These are phyloP conservation scores for Corydoras maculifer DNA, from an alignment of 2,113 vertebrate genomes.

Conservation along the genomic window DNA sequence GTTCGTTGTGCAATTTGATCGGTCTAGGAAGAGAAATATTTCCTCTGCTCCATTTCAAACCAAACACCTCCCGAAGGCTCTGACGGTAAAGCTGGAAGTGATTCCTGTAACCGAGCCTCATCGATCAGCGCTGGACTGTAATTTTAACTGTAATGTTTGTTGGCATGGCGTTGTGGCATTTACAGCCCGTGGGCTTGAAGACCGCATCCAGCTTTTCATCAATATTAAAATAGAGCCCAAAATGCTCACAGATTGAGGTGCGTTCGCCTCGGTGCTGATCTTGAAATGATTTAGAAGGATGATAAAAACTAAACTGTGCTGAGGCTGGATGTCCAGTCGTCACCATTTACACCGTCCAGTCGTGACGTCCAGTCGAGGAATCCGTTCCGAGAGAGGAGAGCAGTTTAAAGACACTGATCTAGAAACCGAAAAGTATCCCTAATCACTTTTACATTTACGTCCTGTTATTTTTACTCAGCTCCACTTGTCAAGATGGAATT, in stretches of 20 bases:
- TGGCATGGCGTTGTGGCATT: slow-evolving; percentile 35
- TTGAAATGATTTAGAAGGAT: slow-evolving; percentile 22
- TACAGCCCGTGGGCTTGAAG: slow-evolving; percentile 14
- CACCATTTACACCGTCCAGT: too few species aligned
- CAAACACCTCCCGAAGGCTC: slow-evolving; percentile 6
- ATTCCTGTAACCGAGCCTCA: slow-evolving; percentile 34
- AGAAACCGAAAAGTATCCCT: too few species aligned
- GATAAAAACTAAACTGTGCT: slow-evolving; percentile 1
- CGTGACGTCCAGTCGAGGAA: too few species aligned
- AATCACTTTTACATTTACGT: too few species aligned
- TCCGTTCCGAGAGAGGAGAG: too few species aligned
- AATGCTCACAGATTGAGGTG: slow-evolving; percentile 26
- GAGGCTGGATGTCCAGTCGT: neutral
- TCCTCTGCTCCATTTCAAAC: slow-evolving; percentile 7
- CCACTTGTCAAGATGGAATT: too few species aligned
- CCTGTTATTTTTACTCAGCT: too few species aligned
- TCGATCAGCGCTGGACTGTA: slow-evolving; percentile 41
- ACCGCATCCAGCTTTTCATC: slow-evolving; percentile 9
- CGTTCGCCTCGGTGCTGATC: slow-evolving; percentile 14
- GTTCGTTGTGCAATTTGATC: neutral
- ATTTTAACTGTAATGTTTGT: slow-evolving; percentile 38
- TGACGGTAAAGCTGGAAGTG: slow-evolving; percentile 32
- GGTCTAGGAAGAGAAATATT: neutral
- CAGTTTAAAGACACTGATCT: too few species aligned
- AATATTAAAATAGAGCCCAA: slow-evolving; percentile 23